These are phyloP conservation scores for Cololabis saira DNA, from an alignment of 2,113 vertebrate species.

Conservation along the genomic window DNA sequence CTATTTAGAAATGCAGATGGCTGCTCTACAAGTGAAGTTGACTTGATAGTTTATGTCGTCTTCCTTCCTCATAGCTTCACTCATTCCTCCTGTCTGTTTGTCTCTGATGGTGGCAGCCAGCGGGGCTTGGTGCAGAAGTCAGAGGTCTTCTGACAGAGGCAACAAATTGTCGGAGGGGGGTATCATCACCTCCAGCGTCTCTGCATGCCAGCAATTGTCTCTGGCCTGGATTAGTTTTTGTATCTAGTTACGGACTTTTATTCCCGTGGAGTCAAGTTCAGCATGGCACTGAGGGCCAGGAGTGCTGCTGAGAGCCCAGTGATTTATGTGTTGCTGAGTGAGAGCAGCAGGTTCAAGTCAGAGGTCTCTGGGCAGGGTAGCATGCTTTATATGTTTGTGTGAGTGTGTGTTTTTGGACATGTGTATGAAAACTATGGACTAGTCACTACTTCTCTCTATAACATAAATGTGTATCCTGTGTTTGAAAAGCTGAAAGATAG, in stretches of 20 bases:
- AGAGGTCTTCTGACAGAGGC: conserved; percentile 63
- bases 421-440: conserved; percentile 36
- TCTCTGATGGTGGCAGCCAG: conserved; percentile 58
- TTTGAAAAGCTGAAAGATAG: conserved; percentile 30
- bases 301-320: conserved; percentile 73
- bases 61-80: conserved; percentile 42
- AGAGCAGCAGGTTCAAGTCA: conserved; percentile 85
- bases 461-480: conserved; percentile 55
- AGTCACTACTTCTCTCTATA: conserved; percentile 48
- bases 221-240: conserved; percentile 79
- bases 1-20: conserved; percentile 31
- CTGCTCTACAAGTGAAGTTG: conserved; percentile 1
- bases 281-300: conserved; percentile 73
- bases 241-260: conserved; percentile 80
- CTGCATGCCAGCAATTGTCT: conserved; percentile 79
- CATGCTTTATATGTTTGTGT: conserved; percentile 57
- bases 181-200: conserved; percentile 67
- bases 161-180: conserved; percentile 51
- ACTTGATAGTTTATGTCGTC: conserved; percentile 56
- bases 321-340: conserved; percentile 84
- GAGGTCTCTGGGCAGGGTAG: conserved; percentile 74
- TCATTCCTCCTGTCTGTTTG: conserved; percentile 25
- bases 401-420: conserved; percentile 24
- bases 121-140: conserved; percentile 57
- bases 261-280: conserved; percentile 80